Base-by-base conservation (phyloP, 1,140 invertebrate species). In the Riptortus pedestris region DNA sequence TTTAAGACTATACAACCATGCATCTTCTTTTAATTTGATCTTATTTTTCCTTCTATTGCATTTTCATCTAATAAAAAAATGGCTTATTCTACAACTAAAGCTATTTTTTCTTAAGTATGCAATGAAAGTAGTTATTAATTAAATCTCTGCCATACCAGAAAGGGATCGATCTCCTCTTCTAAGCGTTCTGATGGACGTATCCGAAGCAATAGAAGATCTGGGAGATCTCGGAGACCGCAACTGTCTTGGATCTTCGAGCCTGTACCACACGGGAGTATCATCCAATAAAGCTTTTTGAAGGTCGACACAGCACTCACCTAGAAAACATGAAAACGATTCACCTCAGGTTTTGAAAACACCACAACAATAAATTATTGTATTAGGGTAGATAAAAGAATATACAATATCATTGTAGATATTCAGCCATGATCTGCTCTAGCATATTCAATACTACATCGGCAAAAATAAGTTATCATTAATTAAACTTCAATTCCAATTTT, bases 221-320 rank as follows among this genome's bases (percentile, higher is more conserved):
- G 88, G 88, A 0, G 87, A 90, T 70, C 83, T 84, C 5, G 72
- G 73, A 47, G 75, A 75, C 20, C 84, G 77, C 26, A 87, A 70
- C 22, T 86, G 81, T 59, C 83, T 80, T 0, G 85, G 85, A 74
- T 91, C 88, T 70, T 91, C 88, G 51, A 94, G 75, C 18, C 88
- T 82, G 74, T 90, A 93, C 88, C 90, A 93, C 24, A 88, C 85
- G 3, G 90, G 86, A 64, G 87, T 82, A 70, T 91, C 88, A 69
- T 91, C 86, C 51, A 92, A 79, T 69, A 91, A 87, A 4, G 87
- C 88, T 74, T 87, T 88, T 68, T 90, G 81, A 31, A 90, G 71
- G 71, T 89, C 85, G 43, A 93, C 84, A 31, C 81, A 84, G 72
- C 87, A 88, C 74, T 93, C 91, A 7, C 74, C 74, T 70, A 43